Conservation (phyloP, 2,113 vertebrate species). For the Nycticebus coucang region DNA sequence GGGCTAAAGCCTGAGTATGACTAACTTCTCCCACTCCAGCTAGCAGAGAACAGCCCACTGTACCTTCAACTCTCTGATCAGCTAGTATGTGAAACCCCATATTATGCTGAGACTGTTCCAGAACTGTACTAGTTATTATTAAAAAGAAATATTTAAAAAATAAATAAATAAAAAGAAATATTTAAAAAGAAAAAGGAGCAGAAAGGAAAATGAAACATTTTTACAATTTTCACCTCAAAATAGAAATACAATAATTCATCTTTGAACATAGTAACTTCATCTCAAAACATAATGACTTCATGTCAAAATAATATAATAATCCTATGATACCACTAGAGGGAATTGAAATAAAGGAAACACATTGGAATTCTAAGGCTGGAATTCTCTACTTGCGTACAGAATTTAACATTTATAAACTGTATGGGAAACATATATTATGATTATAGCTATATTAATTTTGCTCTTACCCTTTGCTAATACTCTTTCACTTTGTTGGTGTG, state of each 20-base stretch:
- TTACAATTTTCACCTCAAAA: slow-evolving; percentile 6
- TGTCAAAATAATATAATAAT: neutral
- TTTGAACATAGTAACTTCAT: neutral
- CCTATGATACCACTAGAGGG: neutral
- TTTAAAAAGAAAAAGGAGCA: neutral
- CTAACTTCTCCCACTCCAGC: neutral
- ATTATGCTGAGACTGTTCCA: neutral
- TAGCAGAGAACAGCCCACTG: neutral
- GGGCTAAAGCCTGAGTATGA: neutral
- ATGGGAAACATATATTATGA: neutral
- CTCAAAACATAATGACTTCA: neutral
- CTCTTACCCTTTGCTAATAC: neutral
- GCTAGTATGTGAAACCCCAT: neutral
- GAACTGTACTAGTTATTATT: neutral
- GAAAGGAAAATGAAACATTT: neutral
- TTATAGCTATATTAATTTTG: neutral
- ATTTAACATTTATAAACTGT: neutral
- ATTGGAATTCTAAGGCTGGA: neutral
- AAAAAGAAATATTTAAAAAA: neutral
- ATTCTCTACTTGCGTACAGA: neutral
- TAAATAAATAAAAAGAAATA: neutral
- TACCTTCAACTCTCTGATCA: neutral
- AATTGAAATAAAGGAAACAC: neutral
- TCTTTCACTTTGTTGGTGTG: neutral
- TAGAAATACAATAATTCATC: neutral